Evolutionary conservation across 1,140 invertebrate species (phyloP).

Genomic region (Scaptodrosophila lebanonensis): DNA sequence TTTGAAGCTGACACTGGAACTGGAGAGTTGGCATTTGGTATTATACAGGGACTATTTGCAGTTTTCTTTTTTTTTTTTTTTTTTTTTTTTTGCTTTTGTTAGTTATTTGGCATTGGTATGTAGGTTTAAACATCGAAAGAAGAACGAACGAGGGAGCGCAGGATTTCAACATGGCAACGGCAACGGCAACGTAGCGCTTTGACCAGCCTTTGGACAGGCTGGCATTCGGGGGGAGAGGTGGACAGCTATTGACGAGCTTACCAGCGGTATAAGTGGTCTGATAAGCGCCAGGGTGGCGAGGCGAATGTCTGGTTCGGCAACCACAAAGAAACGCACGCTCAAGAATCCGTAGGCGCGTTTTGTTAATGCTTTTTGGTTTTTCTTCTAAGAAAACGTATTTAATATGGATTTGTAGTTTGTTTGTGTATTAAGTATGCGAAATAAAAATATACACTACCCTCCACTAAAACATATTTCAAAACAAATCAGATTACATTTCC

Average conservation of each 20-base stretch:
- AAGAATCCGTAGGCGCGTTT: slow-evolving; percentile 66
- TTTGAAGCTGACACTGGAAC: slow-evolving; percentile 44
- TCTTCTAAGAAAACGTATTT: slow-evolving; percentile 68
- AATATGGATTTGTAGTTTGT: slow-evolving; percentile 39
- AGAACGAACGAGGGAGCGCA: slow-evolving; percentile 24
- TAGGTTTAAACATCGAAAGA: slow-evolving; percentile 46
- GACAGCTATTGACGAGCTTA: slow-evolving; percentile 34
- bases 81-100: neutral
- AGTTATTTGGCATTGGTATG: neutral
- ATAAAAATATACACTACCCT: no score
- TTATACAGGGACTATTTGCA: slow-evolving; percentile 34
- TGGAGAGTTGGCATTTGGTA: slow-evolving; percentile 53
- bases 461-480: no score
- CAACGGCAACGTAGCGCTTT: no score
- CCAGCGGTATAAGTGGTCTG: slow-evolving; percentile 72
- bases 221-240: no score
- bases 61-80: slow-evolving; percentile 1
- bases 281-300: slow-evolving; percentile 70
- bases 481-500: no score
- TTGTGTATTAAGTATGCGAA: slow-evolving; percentile 8
- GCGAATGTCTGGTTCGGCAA: slow-evolving; percentile 69
- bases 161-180: slow-evolving; percentile 33
- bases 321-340: slow-evolving; percentile 74
- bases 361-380: slow-evolving; percentile 53
- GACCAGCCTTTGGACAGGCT: slow-evolving; percentile 39